These are phyloP conservation scores for Schizotus pectinicornis DNA, from an alignment of 2,888 invertebrate genomes.

Conservation along the genomic window DNA sequence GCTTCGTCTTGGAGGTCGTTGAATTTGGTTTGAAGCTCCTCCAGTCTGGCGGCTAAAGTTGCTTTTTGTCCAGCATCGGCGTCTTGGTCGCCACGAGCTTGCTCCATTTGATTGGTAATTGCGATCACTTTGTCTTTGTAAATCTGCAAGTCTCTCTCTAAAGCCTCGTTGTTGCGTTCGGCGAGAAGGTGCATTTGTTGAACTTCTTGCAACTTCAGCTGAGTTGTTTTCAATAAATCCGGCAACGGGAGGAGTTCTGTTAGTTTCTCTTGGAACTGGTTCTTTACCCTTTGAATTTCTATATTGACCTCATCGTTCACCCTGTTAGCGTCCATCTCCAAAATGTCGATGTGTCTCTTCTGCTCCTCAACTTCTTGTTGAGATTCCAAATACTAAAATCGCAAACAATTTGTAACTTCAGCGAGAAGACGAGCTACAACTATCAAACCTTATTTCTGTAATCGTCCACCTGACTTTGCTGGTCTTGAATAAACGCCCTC, in stretches of 20 bases:
- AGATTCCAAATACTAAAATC: conserved; percentile 65
- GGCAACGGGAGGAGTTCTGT: conserved; percentile 73
- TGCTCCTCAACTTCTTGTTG: conserved; percentile 76
- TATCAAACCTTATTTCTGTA: conserved; percentile 67
- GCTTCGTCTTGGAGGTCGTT: conserved; percentile 52
- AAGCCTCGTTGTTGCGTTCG: conserved; percentile 70
- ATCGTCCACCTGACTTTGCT: conserved; percentile 70
- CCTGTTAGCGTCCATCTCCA: conserved; percentile 74
- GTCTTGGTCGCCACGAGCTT: conserved; percentile 62
- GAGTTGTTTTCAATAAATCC: conserved; percentile 72
- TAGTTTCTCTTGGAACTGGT: conserved; percentile 74
- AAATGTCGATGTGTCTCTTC: conserved; percentile 70
- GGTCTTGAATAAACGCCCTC: conserved; percentile 67
- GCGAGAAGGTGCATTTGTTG: conserved; percentile 71
- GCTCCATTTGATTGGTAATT: conserved; percentile 60
- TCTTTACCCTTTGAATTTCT: conserved; percentile 74
- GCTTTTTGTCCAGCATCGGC: conserved; percentile 59
- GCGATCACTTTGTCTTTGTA: conserved; percentile 61
- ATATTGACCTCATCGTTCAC: conserved; percentile 75
- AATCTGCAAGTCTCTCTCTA: conserved; percentile 68
- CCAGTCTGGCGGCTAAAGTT: conserved; percentile 50
- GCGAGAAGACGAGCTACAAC: background rate
- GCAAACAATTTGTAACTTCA: conserved; percentile 4
- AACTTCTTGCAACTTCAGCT: conserved; percentile 70
- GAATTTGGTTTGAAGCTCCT: conserved; percentile 45